Base-by-base conservation (phyloP, 2,113 vertebrate species). In the Toxotes chatareus region DNA sequence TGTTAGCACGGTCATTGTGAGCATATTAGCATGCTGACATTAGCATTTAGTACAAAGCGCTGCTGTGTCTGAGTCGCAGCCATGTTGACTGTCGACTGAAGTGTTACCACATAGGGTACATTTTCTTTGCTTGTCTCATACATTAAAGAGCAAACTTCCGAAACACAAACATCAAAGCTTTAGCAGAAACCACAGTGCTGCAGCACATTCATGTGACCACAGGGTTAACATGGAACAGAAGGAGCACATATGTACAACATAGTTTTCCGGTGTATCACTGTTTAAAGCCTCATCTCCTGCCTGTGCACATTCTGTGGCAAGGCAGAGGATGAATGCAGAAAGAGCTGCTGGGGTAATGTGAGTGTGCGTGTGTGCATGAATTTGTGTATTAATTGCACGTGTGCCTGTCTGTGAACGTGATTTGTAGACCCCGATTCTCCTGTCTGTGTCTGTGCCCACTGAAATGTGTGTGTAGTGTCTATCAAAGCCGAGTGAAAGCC, bases 401-500 rank as follows among this genome's bases (percentile, higher is more conserved):
- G 17, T 76, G 36, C 67, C 4, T 32, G 32, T 68, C 44, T 0
- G 11, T 67, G 62, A 72, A 16, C 16, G 44, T 21, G 55, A 77
- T 63, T 31, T 56, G 32, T 44, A 31, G 75, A 55, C 59, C n/a
- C 42, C 53, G 59, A 68, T 70, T 67, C 62, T 69, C 62, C 55
- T 31, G 27, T 27, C 27, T 27, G 27, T 27, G 49, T 32, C 46
- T 65, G 63, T 4, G 14, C 16, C 31, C 7, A 53, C 44, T 82
- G 49, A 83, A 79, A 86, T 82, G 42, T 53, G 57, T 84, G 67
- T 81, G 68, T 32, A 32, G 49, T 57, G 68, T 92, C 73, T 75
- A 63, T 88, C 82, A 85, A 55, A 80, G 75, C 31, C 23, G 72
- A 86, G 86, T 67, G 72, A 84, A 83, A 80, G 46, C 57, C 68